Percentiles rank a stretch among this genome's conserved stretches.
phyloP scores from a whole-genome alignment of 1,140 invertebrate genomes.

The Bradysia coprophila region DNA sequence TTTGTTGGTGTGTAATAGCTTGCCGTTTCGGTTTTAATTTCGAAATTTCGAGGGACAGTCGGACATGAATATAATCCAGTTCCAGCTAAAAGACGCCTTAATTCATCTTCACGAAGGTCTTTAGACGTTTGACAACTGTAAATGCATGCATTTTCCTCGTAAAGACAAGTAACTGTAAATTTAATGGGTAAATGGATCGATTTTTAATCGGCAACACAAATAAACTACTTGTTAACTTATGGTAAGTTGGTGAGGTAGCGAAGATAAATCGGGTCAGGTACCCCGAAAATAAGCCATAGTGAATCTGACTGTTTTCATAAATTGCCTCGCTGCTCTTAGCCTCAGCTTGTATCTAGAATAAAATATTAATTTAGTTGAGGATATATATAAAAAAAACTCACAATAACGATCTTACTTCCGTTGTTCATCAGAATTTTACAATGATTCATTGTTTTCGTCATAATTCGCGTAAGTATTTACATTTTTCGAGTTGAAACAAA shows the following conservation, averaged over 20 bases:
- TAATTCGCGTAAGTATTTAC: not conserved
- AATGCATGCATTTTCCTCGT: not conserved
- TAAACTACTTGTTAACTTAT: not conserved
- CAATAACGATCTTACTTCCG: not conserved
- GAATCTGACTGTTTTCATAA: not conserved
- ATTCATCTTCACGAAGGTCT: not conserved
- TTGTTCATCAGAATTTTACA: not conserved
- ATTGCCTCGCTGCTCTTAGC: not conserved
- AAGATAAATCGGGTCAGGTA: not conserved
- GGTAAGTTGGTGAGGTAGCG: not conserved
- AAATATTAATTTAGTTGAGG: not conserved
- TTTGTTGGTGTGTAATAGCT: too few species aligned
- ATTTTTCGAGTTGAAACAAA: not conserved
- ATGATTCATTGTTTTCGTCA: not conserved
- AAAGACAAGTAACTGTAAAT: not conserved
- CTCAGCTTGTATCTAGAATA: not conserved
- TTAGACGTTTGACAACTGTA: not conserved
- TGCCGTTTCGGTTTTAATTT: too few species aligned
- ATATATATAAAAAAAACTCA: not conserved
- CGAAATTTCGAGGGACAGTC: too few species aligned
- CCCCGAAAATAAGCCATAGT: not conserved
- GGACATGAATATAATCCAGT: not conserved
- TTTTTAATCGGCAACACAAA: not conserved
- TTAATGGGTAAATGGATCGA: not conserved
- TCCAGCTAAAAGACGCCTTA: not conserved